Base-by-base conservation (phyloP, 2,888 invertebrate species). In the Drosophila anomalipes region DNA sequence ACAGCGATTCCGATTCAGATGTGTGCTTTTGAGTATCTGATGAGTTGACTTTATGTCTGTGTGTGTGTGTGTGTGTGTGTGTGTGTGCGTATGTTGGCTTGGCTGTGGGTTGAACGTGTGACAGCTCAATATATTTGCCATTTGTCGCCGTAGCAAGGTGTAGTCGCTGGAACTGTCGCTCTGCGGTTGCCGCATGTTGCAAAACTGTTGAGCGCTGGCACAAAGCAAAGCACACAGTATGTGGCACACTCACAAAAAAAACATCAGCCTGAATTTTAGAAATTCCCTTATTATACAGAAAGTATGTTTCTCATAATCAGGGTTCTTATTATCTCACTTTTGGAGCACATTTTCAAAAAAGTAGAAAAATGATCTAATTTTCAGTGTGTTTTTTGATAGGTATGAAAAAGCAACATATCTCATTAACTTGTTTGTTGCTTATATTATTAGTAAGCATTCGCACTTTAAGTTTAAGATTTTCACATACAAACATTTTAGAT, bases 111-210 rank as follows among this genome's bases (percentile, higher is more conserved):
- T 83, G 86, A 77, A 74, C 82, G 75, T 82, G 80, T 86, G 84
- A 83, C 89, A 87, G 86, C 86, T 90, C 77, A 86, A 91, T 89
- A 87, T 89, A 87, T 91, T 86, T 83, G 81, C 82, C 83, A 91
- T 89, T 90, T 86, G 90, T 89, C 87, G 87, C 89, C 89, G 71
- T 82, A 52, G 54, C 59, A 61, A 77, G 73, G 76, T 79, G 75
- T 70, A 64, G 81, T 68, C 61, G 52, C 61, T 37, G 44, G 59
- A 41, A 51, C 58, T 41, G 59, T 19, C 47, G 63, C 52, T 61
- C 30, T 78, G 86, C 68, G 87, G 85, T 73, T 83, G 72, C 74
- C 74, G 69, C 79, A 77, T 74, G 79, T 78, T 80, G 91, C 89
- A 89, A 88, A 90, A 82, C 86, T 89, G 88, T 89, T 91, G 86